Conservation (phyloP, 2,797 vertebrate genomes). For the Lagodon rhomboides region DNA sequence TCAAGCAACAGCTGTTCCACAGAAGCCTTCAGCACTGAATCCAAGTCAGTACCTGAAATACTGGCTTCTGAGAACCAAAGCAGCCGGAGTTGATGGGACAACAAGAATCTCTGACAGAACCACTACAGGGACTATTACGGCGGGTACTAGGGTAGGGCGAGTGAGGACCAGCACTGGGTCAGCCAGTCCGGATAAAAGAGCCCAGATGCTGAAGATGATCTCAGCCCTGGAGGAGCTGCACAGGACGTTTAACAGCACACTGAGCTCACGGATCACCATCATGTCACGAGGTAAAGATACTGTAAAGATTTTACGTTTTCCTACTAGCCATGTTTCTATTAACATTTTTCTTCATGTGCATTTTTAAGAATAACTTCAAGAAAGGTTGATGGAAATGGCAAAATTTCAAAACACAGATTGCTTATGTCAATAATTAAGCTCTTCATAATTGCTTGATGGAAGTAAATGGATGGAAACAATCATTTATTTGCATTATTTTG, state of each 20-base stretch:
- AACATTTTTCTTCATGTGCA: no score
- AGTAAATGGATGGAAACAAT: no score
- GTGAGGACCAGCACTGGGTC: background rate
- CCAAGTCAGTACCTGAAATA: conserved; percentile 45
- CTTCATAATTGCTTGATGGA: no score
- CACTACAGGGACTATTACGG: background rate
- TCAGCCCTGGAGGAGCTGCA: conserved; percentile 80
- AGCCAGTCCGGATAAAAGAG: conserved; percentile 32
- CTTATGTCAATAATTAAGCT: no score
- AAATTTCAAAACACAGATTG: no score
- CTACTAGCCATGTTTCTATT: no score
- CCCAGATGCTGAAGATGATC: conserved; percentile 82
- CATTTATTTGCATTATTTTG: no score
- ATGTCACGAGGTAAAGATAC: conserved; percentile 70
- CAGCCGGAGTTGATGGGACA: conserved; percentile 6
- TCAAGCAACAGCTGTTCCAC: conserved; percentile 8
- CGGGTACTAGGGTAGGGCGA: conserved; percentile 2
- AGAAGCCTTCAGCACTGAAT: conserved; percentile 20
- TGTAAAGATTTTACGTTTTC: background rate
- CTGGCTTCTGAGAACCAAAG: conserved; percentile 48
- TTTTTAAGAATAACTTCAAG: no score
- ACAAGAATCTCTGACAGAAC: conserved; percentile 26
- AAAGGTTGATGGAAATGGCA: no score
- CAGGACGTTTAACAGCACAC: conserved; percentile 72
- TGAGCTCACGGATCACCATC: conserved; percentile 76